Conservation (phyloP, 2,888 invertebrate species). For the Acrobasis repandana region DNA sequence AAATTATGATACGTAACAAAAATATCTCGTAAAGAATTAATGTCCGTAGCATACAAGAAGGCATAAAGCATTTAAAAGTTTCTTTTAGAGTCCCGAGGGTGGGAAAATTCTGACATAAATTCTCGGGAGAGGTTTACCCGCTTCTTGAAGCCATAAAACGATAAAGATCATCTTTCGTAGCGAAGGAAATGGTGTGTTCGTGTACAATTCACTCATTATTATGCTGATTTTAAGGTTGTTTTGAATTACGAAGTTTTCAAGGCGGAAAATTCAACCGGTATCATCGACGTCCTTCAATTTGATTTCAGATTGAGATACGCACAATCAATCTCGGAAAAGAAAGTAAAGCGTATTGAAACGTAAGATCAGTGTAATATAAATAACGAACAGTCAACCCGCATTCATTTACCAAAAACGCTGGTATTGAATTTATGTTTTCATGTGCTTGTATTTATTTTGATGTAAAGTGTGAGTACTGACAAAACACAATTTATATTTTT, state of each 20-base stretch:
- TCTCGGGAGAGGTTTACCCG: slow-evolving; percentile 53
- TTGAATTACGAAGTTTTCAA: slow-evolving; percentile 17
- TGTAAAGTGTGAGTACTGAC: no score
- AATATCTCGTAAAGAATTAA: slow-evolving; percentile 43
- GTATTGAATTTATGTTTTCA: not conserved
- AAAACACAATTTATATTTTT: no score
- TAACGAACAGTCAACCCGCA: no score
- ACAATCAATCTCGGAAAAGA: not conserved
- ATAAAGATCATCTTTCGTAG: slow-evolving; percentile 73
- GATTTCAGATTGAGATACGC: slow-evolving; percentile 7
- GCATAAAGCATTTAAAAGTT: slow-evolving; percentile 71
- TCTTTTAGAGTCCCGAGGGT: slow-evolving; percentile 62
- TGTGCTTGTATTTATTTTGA: not conserved
- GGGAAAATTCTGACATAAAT: slow-evolving; percentile 66
- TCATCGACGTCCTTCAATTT: not conserved
- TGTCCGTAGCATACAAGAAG: slow-evolving; percentile 45
- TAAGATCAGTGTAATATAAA: not conserved
- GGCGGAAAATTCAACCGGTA: slow-evolving; percentile 2
- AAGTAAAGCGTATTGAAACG: not conserved
- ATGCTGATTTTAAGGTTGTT: slow-evolving; percentile 46
- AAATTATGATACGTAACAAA: slow-evolving; percentile 29
- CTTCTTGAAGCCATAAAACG: slow-evolving; percentile 65
- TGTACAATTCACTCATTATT: slow-evolving; percentile 51
- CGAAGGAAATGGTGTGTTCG: slow-evolving; percentile 44
- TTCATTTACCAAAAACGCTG: no score